Evolutionary conservation across 2,888 invertebrate genomes (phyloP), one percentile per base, ranked within the genome.

Genomic region (Heteromyza rotundicornis): DNA sequence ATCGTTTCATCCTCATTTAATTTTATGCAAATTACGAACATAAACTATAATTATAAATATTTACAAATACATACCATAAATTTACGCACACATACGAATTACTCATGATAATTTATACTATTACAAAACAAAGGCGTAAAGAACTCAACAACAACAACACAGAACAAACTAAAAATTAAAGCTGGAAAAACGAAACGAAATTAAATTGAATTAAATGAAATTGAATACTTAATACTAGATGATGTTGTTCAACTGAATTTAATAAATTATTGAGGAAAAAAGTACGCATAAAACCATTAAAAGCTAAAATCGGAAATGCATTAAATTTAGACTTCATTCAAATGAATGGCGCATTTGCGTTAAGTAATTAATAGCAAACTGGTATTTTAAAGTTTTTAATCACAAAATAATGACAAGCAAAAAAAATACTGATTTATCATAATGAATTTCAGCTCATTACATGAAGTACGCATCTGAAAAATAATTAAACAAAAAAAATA

Each of bases 391-490:
- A 40, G 3, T 40, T 40, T 27, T 27, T 7, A 27, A 27, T 27
- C 10, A 27, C 52, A 24, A 59, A 52, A 16, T 54, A 50, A 55
- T 52, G 49, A 8, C 40, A 40, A 40, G 3, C 10, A 40, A 40
- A 40, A 40, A 8, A 7, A 40, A 40, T 10, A 40, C 40, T 40
- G 14, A 40, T n/a, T 65, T 55, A 64, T 55, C 54, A 40, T 68
- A 36, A 70, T 61, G 58, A 63, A 66, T 64, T 65, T 75, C 76
- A 74, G 73, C 76, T 76, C 75, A 68, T 72, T 64, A 75, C 76
- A 69, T 71, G 74, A 74, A 27, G 5, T 7, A 75, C 75, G 75
- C 75, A 76, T 65, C 55, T 50, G 70, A 63, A 60, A 47, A 63
- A 47, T 60, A 64, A 60, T 67, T 24, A 54, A 20, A 36, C 47